Percentiles rank a stretch among this genome's conserved stretches.
phyloP scores from a whole-genome alignment of 1,140 invertebrate species.

The Trissolcus basalis region DNA sequence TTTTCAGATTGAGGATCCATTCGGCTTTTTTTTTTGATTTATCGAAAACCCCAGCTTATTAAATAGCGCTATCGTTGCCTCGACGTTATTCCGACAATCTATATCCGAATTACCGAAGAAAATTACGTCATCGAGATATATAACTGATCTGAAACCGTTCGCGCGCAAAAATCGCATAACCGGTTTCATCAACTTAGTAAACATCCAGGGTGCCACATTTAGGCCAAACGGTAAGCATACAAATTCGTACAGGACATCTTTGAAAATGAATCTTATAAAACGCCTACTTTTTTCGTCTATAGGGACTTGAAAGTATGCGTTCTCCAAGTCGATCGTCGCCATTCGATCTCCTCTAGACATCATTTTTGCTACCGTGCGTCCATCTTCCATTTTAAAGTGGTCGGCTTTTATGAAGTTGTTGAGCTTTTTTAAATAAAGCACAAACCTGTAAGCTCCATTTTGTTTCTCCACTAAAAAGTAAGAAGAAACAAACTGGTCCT shows the following conservation, averaged over 20 bases:
- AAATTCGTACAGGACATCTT: conserved; percentile 13
- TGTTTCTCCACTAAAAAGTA: conserved; percentile 14
- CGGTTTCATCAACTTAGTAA: conserved; percentile 19
- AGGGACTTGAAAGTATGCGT: conserved; percentile 5
- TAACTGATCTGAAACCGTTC: neutral
- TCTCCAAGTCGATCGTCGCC: neutral
- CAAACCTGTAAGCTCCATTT: conserved; percentile 1
- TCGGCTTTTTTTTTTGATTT: neutral
- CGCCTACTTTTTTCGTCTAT: conserved; percentile 15
- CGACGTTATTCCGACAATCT: neutral
- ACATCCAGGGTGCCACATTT: conserved; percentile 44
- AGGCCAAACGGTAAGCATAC: conserved; percentile 54
- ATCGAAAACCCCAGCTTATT: neutral
- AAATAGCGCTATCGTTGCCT: too few species aligned
- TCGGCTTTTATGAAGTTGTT: conserved; percentile 6
- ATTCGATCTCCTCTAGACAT: neutral
- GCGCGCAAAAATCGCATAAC: neutral
- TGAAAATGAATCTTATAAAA: conserved; percentile 55
- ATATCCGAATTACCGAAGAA: neutral
- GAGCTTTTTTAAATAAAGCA: conserved; percentile 16
- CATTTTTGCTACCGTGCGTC: neutral
- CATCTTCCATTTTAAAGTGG: conserved; percentile 21
- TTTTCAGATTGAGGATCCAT: neutral
- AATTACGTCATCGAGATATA: neutral
- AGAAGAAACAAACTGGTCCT: conserved; percentile 10